Evolutionary conservation across 2,888 invertebrate species (phyloP), one percentile per base, ranked within the genome.

Genomic region (Tipula helvola): DNA sequence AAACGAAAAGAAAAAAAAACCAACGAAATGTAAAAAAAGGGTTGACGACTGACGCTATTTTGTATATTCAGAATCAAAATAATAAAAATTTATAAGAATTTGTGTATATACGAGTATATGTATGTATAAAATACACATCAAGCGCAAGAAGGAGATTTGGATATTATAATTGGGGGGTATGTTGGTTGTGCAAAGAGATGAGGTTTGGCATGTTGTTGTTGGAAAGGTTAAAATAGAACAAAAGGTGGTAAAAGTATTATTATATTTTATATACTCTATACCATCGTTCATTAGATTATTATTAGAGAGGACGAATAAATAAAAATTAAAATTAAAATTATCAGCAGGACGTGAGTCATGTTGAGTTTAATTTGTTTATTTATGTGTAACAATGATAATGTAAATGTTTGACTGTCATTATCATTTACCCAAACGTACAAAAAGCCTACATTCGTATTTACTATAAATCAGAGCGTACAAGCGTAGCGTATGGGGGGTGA

Each of bases 301-400:
- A 28, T 12, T 28, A 71, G 71, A 71, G 71, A 71, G 71, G 71
- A 71, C 71, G 71, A 71, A 52, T n/a, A 52, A 52, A 52, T 16
- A 52, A 52, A 52, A 52, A 28, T 28, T 28, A 47, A 71, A 71
- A 71, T 71, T 71, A 71, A 28, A 71, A 10, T 71, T 71, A 71
- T 71, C 71, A 71, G 71, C 71, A 71, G 71, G 71, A 71, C 71
- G 71, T 71, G 71, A 71, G 71, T 71, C 71, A 71, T 71, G 71
- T 71, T 71, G 71, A 71, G 71, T 71, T 28, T 71, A 71, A 71
- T 71, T 71, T 71, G 71, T 71, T 71, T 71, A 71, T 71, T 71
- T 71, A 71, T 71, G 71, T 71, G 71, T 71, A 71, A 71, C 71
- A 71, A 71, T 71, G 71, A 71, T 71, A 71, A 71, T 71, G 71